Percentiles rank a stretch among this genome's conserved stretches.
These are phyloP conservation scores for Cyanocitta stelleri DNA, from an alignment of 2,113 vertebrate genomes.

Conservation along the genomic window DNA sequence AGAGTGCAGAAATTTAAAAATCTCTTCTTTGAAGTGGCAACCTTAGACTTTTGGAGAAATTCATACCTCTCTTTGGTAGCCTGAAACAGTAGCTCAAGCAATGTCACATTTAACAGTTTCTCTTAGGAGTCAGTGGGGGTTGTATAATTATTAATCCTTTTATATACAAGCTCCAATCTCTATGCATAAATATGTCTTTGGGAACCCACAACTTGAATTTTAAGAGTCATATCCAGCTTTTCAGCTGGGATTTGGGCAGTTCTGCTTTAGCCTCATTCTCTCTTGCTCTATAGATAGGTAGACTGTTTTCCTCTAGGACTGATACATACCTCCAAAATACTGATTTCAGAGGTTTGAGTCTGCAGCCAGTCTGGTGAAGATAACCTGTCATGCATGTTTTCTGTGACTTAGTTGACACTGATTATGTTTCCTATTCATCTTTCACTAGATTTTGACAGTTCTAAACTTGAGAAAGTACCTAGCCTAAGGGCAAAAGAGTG, in stretches of 20 bases:
- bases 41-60: not conserved
- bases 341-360: not conserved
- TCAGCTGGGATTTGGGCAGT: not conserved
- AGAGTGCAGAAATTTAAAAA: not conserved
- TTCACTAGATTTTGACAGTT: constrained; percentile 4
- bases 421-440: constrained; percentile 1
- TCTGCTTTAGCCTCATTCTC: not conserved
- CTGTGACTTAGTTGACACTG: not conserved
- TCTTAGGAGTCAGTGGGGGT: not conserved
- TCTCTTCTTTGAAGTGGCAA: not conserved
- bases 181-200: not conserved
- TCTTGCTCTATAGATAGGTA: not conserved
- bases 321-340: not conserved
- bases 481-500: constrained; percentile 1
- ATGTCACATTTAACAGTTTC: not conserved
- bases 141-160: not conserved
- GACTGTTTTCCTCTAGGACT: not conserved
- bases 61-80: not conserved
- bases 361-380: not conserved
- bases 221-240: not conserved
- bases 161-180: not conserved
- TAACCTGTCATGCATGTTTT: not conserved
- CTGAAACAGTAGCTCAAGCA: not conserved
- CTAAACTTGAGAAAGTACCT: constrained; percentile 16
- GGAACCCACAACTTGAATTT: not conserved